Evolutionary conservation across 2,797 vertebrate species (phyloP), one percentile per base, ranked within the genome.

Genomic region (Cacajao melanocephalus): DNA sequence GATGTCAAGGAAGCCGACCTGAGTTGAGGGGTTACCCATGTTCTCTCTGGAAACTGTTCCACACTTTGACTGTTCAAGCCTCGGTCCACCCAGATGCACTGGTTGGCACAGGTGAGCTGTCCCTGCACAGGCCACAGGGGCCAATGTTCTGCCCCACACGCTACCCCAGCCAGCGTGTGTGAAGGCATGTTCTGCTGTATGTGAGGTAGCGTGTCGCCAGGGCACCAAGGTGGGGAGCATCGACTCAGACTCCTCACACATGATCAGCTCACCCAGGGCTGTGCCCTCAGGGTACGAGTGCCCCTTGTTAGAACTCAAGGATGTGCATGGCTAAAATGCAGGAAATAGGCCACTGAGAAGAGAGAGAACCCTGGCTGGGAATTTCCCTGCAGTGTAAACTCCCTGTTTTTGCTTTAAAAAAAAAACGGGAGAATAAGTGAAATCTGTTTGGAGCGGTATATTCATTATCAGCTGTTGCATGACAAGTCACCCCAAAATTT

Each of bases 1-100:
- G 99, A 24, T 99, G 99, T 92, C 99, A 99, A 96, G 99, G 99
- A 98, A 99, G 99, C 98, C 99, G 98, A 64, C 97, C 98, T 0
- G 99, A 99, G 94, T 98, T 99, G 39, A 98, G 99, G 94, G 99
- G 99, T 36, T 99, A 99, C 98, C 98, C 99, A 0, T 99, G 99
- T 57, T 99, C 99, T 28, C 99, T 99, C 41, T 99, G 99, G 99
- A 99, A 99, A 26, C 98, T 99, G 22, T 99, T 99, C 98, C 99
- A 99, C 6, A 98, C 99, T 10, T 97, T 99, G 44, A 99, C 99
- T 0, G 99, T 99, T 0, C 99, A 99, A 61, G 99, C 99, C 7
- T 99, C 99, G 0, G 93, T 98, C 81, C 98, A 9, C 1, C 99
- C 99, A 0, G 97, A 98, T 0, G 99, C 99, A 0, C 98, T 99